A percentile compares a stretch with the other conserved stretches of the same genome.
phyloP scores from a whole-genome alignment of 2,888 invertebrate species.

The Scaptomyza tumidula region DNA sequence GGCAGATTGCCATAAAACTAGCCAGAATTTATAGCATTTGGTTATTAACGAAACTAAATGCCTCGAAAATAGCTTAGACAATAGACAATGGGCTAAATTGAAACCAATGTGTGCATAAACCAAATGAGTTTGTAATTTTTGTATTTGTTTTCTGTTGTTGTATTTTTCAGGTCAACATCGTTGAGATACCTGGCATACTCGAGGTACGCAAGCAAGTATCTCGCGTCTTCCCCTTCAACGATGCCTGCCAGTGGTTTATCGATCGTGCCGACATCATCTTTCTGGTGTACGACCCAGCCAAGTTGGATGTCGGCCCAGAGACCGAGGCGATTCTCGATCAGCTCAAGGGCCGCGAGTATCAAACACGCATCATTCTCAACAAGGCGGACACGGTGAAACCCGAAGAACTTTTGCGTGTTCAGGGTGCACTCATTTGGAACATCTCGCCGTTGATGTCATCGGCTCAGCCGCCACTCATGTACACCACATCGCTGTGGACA shows the following conservation, averaged over 20 bases:
- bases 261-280: conserved; percentile 98
- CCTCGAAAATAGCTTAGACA: conserved; percentile 48
- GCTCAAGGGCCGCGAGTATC: conserved; percentile 96
- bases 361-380: conserved; percentile 96
- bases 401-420: conserved; percentile 96
- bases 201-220: conserved; percentile 97
- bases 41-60: conserved; percentile 68
- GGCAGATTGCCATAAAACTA: conserved; percentile 60
- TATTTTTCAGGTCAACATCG: conserved; percentile 92
- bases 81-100: conserved; percentile 56
- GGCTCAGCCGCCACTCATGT: conserved; percentile 96
- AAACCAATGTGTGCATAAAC: conserved; percentile 27
- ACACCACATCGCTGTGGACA: conserved; percentile 95
- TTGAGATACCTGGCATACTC: conserved; percentile 97
- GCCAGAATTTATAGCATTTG: conserved; percentile 62
- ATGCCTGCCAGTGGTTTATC: conserved; percentile 98
- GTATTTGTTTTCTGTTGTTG: conserved; percentile 1
- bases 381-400: conserved; percentile 97
- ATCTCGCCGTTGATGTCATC: conserved; percentile 98
- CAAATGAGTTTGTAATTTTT: conserved; percentile 32
- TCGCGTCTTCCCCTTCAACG: conserved; percentile 96
- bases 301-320: conserved; percentile 97
- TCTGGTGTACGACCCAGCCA: conserved; percentile 97
- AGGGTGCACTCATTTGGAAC: conserved; percentile 97
- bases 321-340: conserved; percentile 97